phyloP scores from a whole-genome alignment of 2,797 vertebrate genomes.

The Brachyrhaphis roseni region DNA sequence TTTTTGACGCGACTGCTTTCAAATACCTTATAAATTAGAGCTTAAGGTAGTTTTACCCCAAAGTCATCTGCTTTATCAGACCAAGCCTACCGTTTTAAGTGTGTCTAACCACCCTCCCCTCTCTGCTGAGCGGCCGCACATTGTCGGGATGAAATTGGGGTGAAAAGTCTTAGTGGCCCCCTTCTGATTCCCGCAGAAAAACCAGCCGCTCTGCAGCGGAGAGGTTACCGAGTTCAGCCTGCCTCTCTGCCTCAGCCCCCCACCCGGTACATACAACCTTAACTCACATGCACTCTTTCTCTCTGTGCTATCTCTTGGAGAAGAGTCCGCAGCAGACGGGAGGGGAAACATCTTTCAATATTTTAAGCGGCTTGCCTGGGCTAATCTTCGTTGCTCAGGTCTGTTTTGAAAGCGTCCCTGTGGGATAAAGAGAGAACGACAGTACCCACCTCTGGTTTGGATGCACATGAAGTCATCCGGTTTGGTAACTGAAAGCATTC shows the following conservation, averaged over 20 bases:
- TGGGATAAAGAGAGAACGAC: slow-evolving; percentile 58
- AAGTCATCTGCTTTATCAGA: slow-evolving; percentile 21
- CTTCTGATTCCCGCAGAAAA: slow-evolving; percentile 39
- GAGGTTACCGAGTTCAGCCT: slow-evolving; percentile 73
- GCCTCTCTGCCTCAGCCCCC: slow-evolving; percentile 50
- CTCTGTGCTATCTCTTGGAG: slow-evolving; percentile 58
- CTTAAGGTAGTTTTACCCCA: slow-evolving; percentile 27
- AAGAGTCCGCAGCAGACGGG: slow-evolving; percentile 49
- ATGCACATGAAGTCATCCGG: slow-evolving; percentile 16
- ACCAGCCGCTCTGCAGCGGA: slow-evolving; percentile 43
- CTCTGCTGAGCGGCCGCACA: slow-evolving; percentile 30
- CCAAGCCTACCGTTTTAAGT: slow-evolving; percentile 32
- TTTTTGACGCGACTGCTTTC: not conserved
- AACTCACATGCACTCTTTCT: slow-evolving; percentile 30
- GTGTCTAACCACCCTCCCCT: slow-evolving; percentile 24
- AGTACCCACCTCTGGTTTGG: slow-evolving; percentile 43
- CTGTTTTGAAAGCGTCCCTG: slow-evolving; percentile 69
- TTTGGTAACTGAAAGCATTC: slow-evolving; percentile 52
- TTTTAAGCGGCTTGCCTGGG: slow-evolving; percentile 77
- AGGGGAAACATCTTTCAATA: slow-evolving; percentile 71
- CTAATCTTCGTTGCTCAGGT: slow-evolving; percentile 76
- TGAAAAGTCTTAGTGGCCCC: slow-evolving; percentile 60
- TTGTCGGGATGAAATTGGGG: slow-evolving; percentile 71
- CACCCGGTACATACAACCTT: slow-evolving; percentile 29
- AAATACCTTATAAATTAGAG: slow-evolving; percentile 38